Conservation (phyloP, 2,888 invertebrate species). For the Panopea generosa region DNA sequence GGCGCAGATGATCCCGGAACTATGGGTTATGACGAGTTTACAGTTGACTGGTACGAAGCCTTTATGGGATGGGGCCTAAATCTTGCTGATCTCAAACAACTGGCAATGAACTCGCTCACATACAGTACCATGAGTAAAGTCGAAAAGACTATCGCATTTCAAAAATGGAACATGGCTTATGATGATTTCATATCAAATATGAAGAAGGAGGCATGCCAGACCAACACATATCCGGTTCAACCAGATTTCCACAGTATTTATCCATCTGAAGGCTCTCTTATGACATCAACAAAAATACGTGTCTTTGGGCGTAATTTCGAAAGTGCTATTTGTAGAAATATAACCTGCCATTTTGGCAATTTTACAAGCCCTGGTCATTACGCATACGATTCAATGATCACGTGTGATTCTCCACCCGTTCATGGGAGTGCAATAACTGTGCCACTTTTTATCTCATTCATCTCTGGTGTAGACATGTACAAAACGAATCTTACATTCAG, state of each 20-base stretch:
- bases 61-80: conserved; percentile 57
- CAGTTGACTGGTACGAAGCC: conserved; percentile 62
- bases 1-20: conserved; percentile 55
- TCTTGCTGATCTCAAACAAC: conserved; percentile 45
- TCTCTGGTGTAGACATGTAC: conserved; percentile 16
- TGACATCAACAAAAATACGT: conserved; percentile 30
- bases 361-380: conserved; percentile 20
- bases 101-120: conserved; percentile 48
- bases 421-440: not conserved
- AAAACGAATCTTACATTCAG: conserved; percentile 14
- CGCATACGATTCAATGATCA: conserved; percentile 38
- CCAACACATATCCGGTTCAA: not conserved
- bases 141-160: conserved; percentile 32
- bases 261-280: conserved; percentile 31
- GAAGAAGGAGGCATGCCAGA: conserved; percentile 42
- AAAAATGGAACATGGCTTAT: conserved; percentile 42
- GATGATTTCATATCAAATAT: conserved; percentile 34
- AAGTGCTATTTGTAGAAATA: conserved; percentile 34
- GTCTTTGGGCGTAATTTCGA: conserved; percentile 59
- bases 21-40: conserved; percentile 59
- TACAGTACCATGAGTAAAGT: conserved; percentile 44
- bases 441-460: conserved; percentile 40
- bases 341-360: conserved; percentile 49
- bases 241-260: conserved; percentile 28
- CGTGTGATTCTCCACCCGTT: conserved; percentile 29